Conservation (phyloP, 1,140 invertebrate species). For the Drosophila mojavensis region DNA sequence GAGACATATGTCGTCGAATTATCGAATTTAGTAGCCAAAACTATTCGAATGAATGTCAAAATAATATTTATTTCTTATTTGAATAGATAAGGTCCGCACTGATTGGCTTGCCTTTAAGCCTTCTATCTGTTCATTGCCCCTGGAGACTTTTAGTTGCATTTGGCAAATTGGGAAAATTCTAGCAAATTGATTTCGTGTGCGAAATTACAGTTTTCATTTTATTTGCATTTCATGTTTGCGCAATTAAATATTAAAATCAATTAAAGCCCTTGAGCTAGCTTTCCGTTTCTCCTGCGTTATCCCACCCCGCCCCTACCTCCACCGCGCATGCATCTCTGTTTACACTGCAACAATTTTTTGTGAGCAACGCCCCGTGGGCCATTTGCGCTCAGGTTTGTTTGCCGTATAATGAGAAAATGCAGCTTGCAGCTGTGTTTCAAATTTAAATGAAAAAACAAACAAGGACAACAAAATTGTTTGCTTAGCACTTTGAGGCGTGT, state of each 20-base stretch:
- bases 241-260: constrained; percentile 81
- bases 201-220: constrained; percentile 37
- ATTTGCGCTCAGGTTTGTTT: constrained; percentile 31
- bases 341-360: constrained; percentile 26
- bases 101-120: background rate
- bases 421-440: constrained; percentile 52
- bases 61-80: too few species aligned
- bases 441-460: constrained; percentile 53
- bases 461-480: constrained; percentile 20
- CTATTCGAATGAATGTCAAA: too few species aligned
- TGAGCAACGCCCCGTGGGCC: constrained; percentile 12
- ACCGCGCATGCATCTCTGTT: background rate
- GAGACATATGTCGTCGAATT: too few species aligned
- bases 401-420: constrained; percentile 48
- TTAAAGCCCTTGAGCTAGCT: constrained; percentile 55
- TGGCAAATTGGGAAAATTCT: background rate
- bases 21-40: too few species aligned
- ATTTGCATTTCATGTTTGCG: constrained; percentile 69
- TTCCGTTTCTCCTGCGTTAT: constrained; percentile 1
- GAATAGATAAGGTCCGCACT: background rate
- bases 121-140: background rate
- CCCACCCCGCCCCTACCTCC: background rate
- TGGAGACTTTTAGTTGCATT: constrained; percentile 3
- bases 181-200: constrained; percentile 65
- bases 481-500: constrained; percentile 17